A percentile compares a stretch with the other conserved stretches of the same genome.
These are phyloP conservation scores for Meiosimyza decipiens DNA, from an alignment of 2,888 invertebrate genomes.

Conservation along the genomic window DNA sequence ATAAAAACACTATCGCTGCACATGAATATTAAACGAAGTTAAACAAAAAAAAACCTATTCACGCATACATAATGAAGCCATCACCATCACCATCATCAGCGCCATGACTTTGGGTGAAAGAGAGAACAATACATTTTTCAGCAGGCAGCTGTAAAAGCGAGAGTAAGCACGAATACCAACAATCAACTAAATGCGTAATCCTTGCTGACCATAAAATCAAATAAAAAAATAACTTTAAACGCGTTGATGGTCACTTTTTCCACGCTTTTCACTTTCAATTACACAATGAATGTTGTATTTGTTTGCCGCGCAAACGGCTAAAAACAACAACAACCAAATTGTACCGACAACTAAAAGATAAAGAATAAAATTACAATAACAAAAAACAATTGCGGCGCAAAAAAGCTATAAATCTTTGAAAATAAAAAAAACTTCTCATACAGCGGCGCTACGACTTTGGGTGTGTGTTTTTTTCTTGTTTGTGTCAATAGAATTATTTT, in stretches of 20 bases:
- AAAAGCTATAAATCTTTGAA: conserved; percentile 57
- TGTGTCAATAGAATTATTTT: neutral
- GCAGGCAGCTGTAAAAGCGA: no score
- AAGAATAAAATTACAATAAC: conserved; percentile 24
- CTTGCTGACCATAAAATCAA: conserved; percentile 9
- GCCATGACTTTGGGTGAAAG: conserved; percentile 18
- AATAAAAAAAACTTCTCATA: neutral
- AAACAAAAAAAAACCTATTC: conserved; percentile 36
- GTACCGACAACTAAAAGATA: conserved; percentile 31
- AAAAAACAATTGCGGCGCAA: conserved; percentile 55
- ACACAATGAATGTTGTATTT: conserved; percentile 25
- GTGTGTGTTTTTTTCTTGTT: neutral
- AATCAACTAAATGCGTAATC: neutral
- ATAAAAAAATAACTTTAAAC: neutral
- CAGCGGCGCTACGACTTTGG: conserved; percentile 40
- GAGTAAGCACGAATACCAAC: neutral
- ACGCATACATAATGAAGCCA: conserved; percentile 36
- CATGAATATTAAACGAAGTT: conserved; percentile 43
- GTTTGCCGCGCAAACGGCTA: neutral
- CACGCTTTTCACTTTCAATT: conserved; percentile 63
- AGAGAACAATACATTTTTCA: neutral
- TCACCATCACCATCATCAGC: conserved; percentile 21
- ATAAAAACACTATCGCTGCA: conserved; percentile 19
- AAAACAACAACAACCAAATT: neutral
- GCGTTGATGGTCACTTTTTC: conserved; percentile 47